phyloP scores from a whole-genome alignment of 2,888 invertebrate genomes.

The Caenorhabditis wallacei region DNA sequence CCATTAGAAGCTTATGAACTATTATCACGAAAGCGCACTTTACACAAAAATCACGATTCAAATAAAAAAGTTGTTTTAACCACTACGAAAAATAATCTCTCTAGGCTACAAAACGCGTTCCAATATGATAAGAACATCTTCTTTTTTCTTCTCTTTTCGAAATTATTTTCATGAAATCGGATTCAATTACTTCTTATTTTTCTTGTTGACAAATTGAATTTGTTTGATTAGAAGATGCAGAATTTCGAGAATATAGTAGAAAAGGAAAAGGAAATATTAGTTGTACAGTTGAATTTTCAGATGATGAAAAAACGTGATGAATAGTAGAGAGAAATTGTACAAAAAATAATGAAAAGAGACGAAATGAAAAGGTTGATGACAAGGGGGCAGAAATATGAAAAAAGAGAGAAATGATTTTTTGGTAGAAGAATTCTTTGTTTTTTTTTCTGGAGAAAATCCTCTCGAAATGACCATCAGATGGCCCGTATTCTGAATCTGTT shows the following conservation, averaged over 20 bases:
- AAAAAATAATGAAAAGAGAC: constrained; percentile 20
- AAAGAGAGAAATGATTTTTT: constrained; percentile 19
- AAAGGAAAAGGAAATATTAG: not conserved
- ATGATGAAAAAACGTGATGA: constrained; percentile 4
- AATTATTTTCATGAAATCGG: not conserved
- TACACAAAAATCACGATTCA: constrained; percentile 6
- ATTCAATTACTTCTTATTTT: constrained; percentile 18
- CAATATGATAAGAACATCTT: constrained; percentile 30
- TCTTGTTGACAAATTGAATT: constrained; percentile 26
- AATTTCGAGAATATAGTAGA: not conserved
- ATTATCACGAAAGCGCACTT: constrained; percentile 1
- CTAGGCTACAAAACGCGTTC: constrained; percentile 27
- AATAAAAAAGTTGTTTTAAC: not conserved
- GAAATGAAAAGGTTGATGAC: constrained; percentile 26
- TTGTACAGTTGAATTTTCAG: constrained; percentile 4
- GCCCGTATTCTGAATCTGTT: constrained; percentile 25
- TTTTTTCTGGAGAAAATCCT: not conserved
- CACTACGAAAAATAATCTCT: not conserved
- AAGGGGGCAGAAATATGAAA: constrained; percentile 5
- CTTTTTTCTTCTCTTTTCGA: constrained; percentile 4
- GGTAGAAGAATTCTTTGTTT: constrained; percentile 9
- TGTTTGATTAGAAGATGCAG: constrained; percentile 15
- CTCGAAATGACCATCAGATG: constrained; percentile 35
- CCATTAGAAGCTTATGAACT: too few relatives aligned
- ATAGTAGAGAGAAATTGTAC: constrained; percentile 11